Evolutionary conservation across 35 echinoderm and acorn worm genomes (phyloP).

Genomic region (Nesometra sesokonis): DNA sequence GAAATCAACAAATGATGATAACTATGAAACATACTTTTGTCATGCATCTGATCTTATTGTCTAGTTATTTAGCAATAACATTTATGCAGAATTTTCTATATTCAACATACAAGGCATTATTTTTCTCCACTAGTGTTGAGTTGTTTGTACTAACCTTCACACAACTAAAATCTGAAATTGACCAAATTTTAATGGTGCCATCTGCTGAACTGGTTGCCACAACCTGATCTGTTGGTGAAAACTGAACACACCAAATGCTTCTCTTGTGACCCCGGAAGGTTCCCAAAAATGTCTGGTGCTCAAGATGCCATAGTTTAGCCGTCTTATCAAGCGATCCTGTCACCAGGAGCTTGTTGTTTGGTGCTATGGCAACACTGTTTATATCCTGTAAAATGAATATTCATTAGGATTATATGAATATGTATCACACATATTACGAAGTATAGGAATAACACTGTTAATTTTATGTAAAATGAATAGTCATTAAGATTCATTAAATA

Average conservation of each 20-base stretch:
- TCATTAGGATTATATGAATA: neutral
- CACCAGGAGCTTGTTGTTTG: conserved; percentile 82
- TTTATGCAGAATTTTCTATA: too few relatives aligned
- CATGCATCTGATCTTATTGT: too few relatives aligned
- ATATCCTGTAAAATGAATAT: conserved; percentile 51
- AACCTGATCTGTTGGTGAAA: conserved; percentile 91
- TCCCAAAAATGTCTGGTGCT: conserved; percentile 61
- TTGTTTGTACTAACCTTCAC: conserved; percentile 77
- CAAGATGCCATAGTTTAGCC: conserved; percentile 78
- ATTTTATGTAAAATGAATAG: too few relatives aligned
- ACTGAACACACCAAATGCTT: conserved; percentile 96
- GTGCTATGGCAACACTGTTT: conserved; percentile 73
- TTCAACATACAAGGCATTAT: too few relatives aligned
- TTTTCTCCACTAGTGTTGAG: too few relatives aligned
- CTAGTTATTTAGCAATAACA: too few relatives aligned
- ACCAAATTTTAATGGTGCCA: conserved; percentile 92
- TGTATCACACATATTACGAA: neutral
- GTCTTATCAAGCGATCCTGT: conserved; percentile 80
- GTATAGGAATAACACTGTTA: too few relatives aligned
- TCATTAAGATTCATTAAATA: too few relatives aligned
- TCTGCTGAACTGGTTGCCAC: conserved; percentile 92
- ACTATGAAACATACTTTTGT: too few relatives aligned
- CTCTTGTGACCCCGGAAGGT: conserved; percentile 83
- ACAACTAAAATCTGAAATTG: conserved; percentile 83
- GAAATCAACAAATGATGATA: too few relatives aligned